Evolutionary conservation across 2,113 vertebrate species (phyloP), one percentile per base, ranked within the genome.

Genomic region (Gnathonemus longibarbis): DNA sequence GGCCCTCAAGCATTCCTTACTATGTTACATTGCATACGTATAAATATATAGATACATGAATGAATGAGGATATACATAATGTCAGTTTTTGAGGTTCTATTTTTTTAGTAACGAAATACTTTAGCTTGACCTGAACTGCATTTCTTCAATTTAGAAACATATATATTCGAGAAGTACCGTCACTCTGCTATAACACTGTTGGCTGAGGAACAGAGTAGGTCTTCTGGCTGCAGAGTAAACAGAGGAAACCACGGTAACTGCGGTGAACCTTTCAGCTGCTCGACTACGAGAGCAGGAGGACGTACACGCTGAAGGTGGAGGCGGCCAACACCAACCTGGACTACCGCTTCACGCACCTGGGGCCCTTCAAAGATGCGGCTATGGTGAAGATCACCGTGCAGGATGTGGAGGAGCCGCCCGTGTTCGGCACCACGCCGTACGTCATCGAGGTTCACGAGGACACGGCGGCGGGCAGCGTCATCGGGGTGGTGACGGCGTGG

Each of bases 401-500:
- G 94, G 98, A 99, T 11, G 89, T 95, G 91, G 97, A 99, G 0
- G 98, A 99, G 91, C 95, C 98, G 0, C 98, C 98, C 0, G 91
- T 98, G 27, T 99, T 99, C 94, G 96, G 93, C 89, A 96, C 96
- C 91, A 92, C 95, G 5, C 97, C 96, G 89, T 98, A 98, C 93
- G 93, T 99, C 94, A 97, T 99, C 89, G 98, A 99, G 84, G 98
- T 98, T 84, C 97, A 98, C 56, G 98, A 99, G 95, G 98, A 99
- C 91, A 96, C 95, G 5, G 97, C 96, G 1, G 96, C 97, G 31
- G 98, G 98, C 58, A 99, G 95, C 91, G 96, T 97, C 42, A 96
- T 99, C 9, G 98, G 98, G 0, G 95, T 97, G 49, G 97, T 99
- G 80, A 94, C 95, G n/a, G 98, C 98, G 10, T 95, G 96, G 92